phyloP scores from a whole-genome alignment of 2,888 invertebrate genomes.

The Diplolepis rosae region DNA sequence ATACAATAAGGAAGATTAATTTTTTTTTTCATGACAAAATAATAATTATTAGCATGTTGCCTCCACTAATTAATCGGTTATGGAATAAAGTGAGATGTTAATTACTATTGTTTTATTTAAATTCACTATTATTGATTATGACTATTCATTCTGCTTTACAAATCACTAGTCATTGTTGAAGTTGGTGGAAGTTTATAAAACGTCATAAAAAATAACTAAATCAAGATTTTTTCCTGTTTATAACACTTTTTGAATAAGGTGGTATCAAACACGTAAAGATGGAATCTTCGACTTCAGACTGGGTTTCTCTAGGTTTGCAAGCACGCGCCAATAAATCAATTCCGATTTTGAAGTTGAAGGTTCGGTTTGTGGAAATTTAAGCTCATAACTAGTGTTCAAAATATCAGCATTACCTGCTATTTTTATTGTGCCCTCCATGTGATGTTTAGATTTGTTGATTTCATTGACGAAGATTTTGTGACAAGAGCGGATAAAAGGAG shows the following conservation, averaged over 20 bases:
- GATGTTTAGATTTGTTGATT: constrained; percentile 9
- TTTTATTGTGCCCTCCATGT: background rate
- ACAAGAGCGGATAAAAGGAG: background rate
- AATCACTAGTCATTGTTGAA: background rate
- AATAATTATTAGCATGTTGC: no score
- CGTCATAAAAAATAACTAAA: background rate
- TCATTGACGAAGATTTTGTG: background rate
- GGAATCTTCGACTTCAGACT: no score
- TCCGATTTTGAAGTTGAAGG: no score
- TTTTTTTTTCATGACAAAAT: no score
- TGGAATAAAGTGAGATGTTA: background rate
- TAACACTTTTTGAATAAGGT: background rate
- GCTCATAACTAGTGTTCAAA: background rate
- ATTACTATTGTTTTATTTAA: background rate
- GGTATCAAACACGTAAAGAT: no score
- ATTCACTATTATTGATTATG: background rate
- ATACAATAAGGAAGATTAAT: no score
- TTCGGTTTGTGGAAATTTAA: no score
- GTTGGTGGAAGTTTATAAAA: background rate
- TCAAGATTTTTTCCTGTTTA: background rate
- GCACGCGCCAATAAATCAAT: no score
- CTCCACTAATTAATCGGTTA: no score
- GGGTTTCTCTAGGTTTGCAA: no score
- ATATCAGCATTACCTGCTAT: constrained; percentile 20
- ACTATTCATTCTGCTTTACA: background rate